Evolutionary conservation across 2,888 invertebrate genomes (phyloP).

Genomic region (Mycogona germanica): DNA sequence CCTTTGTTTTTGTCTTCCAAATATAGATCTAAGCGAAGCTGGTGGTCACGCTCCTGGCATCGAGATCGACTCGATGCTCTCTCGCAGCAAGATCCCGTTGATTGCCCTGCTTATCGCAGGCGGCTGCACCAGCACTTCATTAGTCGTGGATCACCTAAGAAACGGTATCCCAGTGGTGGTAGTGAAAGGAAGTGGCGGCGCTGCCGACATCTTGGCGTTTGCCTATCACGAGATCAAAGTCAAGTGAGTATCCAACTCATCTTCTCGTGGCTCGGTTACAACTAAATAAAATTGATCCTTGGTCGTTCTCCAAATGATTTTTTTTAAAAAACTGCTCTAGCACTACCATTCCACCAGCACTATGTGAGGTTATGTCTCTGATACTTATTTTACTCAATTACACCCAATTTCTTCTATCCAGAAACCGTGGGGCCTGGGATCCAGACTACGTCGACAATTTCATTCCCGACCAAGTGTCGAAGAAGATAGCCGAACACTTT

Average conservation of each 20-base stretch:
- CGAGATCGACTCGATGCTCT: too few relatives aligned
- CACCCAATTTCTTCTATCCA: conserved; percentile 11
- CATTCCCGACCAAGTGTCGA: conserved; percentile 33
- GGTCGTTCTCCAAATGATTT: too few relatives aligned
- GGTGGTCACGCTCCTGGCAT: neutral
- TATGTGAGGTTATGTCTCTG: too few relatives aligned
- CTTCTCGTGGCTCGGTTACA: too few relatives aligned
- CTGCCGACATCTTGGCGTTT: conserved; percentile 34
- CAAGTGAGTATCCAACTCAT: conserved; percentile 23
- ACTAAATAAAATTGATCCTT: too few relatives aligned
- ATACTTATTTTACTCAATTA: too few relatives aligned
- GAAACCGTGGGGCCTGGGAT: conserved; percentile 25
- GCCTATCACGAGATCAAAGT: conserved; percentile 32
- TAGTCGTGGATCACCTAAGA: conserved; percentile 31
- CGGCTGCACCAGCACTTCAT: conserved; percentile 30
- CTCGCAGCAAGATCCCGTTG: conserved; percentile 28
- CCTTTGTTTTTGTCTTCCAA: neutral
- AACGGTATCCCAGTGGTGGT: conserved; percentile 34
- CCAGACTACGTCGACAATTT: conserved; percentile 31
- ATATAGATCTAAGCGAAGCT: neutral
- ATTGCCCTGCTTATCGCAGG: conserved; percentile 35
- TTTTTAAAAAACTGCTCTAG: too few relatives aligned
- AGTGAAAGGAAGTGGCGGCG: conserved; percentile 33
- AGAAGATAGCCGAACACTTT: conserved; percentile 30
- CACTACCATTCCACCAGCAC: too few relatives aligned